Evolutionary conservation across 1,140 invertebrate genomes (phyloP), one percentile per base, ranked within the genome.

Genomic region (Temnothorax curvispinosus): DNA sequence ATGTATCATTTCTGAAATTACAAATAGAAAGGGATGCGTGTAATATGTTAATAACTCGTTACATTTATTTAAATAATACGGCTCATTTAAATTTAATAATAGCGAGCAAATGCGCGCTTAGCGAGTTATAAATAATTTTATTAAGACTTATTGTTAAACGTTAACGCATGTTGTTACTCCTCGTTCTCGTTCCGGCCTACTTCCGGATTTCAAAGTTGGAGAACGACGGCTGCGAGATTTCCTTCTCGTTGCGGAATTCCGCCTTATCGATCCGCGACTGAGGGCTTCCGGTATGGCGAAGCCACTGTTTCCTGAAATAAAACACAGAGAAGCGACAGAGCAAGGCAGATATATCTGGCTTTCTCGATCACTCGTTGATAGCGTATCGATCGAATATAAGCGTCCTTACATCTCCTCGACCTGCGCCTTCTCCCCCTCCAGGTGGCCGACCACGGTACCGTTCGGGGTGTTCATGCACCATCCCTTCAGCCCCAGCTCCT

Each of bases 381-480:
- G 27, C 18, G 1, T 32, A 11, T 65, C 41, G 18, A 4, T 9
- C 18, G 44, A 27, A 27, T 9, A 7, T 0, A 56, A 0, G 9
- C n/a, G 11, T 54, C 21, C 96, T 96, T 96, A 98, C 97, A 98
- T 98, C 92, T 96, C 90, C 65, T 96, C 94, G 21, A 98, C 91
- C 94, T 97, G 96, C 1, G 95, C 92, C 69, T 94, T 88, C 9
- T 96, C 95, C 56, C 98, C 98, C 95, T 98, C 96, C 32, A 98
- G 91, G 72, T 96, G 95, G 15, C 98, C 98, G 44, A 96, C 91
- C 1, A 98, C 98, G 6, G 97, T 98, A n/a, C 96, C 97, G 71
- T 94, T 87, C 1, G 95, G 88, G 0, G 97, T 98, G 92, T 98
- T 98, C 95, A 96, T 97, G 88, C 97, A 97, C 97, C 97, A 98